A percentile compares a stretch with the other conserved stretches of the same genome.
These are phyloP conservation scores for Acrossocheilus fasciatus DNA, from an alignment of 2,797 vertebrate genomes.

Conservation along the genomic window DNA sequence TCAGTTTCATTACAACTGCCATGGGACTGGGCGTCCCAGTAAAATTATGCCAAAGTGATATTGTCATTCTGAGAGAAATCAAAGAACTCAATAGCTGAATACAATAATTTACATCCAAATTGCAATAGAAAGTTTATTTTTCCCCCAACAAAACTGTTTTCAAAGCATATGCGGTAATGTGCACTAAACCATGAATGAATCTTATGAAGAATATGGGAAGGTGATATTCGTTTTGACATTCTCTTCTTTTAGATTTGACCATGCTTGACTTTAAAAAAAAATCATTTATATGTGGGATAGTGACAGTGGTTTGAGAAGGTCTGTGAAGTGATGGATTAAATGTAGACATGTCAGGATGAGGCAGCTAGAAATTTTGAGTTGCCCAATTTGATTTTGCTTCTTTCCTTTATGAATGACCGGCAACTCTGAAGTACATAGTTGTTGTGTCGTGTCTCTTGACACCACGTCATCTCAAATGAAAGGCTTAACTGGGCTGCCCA, in stretches of 20 bases:
- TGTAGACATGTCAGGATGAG: neutral
- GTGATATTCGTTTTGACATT: slow-evolving; percentile 4
- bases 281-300: neutral
- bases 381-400: neutral
- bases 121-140: neutral
- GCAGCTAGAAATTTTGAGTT: neutral
- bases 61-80: neutral
- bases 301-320: neutral
- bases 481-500: neutral
- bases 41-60: neutral
- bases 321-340: slow-evolving; percentile 17
- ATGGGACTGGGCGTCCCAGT: neutral
- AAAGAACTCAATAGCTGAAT: neutral
- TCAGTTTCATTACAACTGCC: neutral
- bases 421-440: neutral
- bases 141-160: neutral
- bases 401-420: neutral
- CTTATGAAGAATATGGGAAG: neutral
- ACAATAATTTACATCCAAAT: neutral
- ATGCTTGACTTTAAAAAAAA: neutral
- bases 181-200: neutral
- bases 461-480: neutral
- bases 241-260: neutral
- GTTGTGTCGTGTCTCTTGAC: neutral
- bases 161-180: neutral